Evolutionary conservation across 2,797 vertebrate species (phyloP).

Genomic region (Yasuhikotakia modesta): DNA sequence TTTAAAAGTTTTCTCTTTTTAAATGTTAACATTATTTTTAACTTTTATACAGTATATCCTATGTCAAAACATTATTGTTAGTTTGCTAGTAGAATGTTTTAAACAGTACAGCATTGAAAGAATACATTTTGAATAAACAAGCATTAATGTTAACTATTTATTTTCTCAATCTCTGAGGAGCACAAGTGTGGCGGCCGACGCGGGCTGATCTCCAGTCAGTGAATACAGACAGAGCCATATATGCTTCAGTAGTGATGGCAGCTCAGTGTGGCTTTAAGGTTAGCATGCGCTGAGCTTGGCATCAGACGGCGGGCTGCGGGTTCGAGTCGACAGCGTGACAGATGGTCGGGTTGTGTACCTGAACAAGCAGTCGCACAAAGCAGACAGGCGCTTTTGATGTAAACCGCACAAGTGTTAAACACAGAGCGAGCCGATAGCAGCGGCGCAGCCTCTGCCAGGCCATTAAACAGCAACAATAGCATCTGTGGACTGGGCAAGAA

Average conservation of each 20-base stretch:
- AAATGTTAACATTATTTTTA: too few relatives aligned
- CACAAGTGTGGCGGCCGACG: too few relatives aligned
- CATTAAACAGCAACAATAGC: constrained; percentile 56
- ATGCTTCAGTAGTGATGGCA: background rate
- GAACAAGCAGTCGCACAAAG: constrained; percentile 51
- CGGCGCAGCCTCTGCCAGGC: constrained; percentile 52
- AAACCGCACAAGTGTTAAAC: constrained; percentile 55
- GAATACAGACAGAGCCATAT: constrained; percentile 21
- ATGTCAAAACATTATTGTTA: too few relatives aligned
- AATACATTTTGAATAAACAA: too few relatives aligned
- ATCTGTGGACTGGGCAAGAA: constrained; percentile 47
- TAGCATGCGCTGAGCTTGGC: constrained; percentile 32
- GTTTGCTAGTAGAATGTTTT: too few relatives aligned
- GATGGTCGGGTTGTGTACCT: constrained; percentile 55
- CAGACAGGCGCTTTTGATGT: constrained; percentile 53
- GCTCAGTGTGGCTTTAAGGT: constrained; percentile 25
- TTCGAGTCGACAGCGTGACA: constrained; percentile 45
- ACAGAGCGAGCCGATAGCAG: constrained; percentile 53
- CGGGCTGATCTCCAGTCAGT: background rate
- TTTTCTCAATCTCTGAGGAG: too few relatives aligned
- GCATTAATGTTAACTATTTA: too few relatives aligned
- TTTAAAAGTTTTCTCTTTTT: too few relatives aligned
- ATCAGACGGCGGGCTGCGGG: constrained; percentile 3
- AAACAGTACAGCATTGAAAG: too few relatives aligned
- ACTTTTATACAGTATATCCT: too few relatives aligned